phyloP scores from a whole-genome alignment of 2,797 vertebrate genomes.

The Crocodylus rhombifer region DNA sequence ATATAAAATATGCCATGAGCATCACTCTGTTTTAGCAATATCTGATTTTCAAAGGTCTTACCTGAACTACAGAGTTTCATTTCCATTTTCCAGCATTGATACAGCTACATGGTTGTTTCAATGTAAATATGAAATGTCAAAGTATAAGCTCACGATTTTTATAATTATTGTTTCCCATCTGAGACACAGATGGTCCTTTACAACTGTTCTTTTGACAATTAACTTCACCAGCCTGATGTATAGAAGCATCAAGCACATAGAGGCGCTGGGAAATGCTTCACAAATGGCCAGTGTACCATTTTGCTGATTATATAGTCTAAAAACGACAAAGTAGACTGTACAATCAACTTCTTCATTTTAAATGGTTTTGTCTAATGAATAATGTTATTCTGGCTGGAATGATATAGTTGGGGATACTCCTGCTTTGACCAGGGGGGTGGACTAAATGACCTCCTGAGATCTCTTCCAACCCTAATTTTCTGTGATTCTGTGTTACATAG shows the following conservation, averaged over 20 bases:
- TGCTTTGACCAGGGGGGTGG: too few species aligned
- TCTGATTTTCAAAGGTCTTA: constrained; percentile 47
- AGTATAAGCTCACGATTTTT: constrained; percentile 34
- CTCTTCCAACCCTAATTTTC: too few species aligned
- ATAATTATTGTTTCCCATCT: constrained; percentile 53
- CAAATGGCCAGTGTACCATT: constrained; percentile 44
- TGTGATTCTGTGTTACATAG: not conserved
- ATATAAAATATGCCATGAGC: constrained; percentile 15
- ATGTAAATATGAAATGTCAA: constrained; percentile 4
- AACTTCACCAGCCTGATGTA: not conserved
- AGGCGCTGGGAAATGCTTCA: not conserved
- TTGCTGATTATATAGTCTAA: not conserved
- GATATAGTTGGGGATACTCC: too few species aligned
- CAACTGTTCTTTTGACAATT: not conserved
- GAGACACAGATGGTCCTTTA: constrained; percentile 50
- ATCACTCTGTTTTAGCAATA: constrained; percentile 8
- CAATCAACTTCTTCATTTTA: constrained; percentile 38
- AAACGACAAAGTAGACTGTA: constrained; percentile 30
- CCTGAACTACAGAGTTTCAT: constrained; percentile 38
- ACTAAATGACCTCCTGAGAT: too few species aligned
- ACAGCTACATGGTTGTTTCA: constrained; percentile 22
- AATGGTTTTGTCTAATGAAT: constrained; percentile 21
- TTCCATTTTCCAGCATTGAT: not conserved
- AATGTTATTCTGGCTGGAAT: not conserved
- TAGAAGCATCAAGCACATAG: not conserved